Base-by-base conservation (phyloP, 1,140 invertebrate species). In the Phocides pigmalion region DNA sequence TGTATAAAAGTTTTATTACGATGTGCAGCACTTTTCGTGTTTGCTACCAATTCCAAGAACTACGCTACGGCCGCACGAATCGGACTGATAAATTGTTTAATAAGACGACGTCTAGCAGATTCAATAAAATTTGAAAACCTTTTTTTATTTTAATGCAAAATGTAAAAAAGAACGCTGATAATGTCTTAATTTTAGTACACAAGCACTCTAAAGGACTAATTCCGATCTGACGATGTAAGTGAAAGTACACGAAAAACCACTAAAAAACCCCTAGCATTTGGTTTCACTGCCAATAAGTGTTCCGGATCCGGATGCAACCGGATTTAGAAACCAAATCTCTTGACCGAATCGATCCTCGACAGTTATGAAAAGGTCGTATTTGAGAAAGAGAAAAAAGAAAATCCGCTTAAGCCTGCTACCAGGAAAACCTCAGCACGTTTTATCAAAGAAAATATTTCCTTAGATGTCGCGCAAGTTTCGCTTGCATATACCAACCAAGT, bases 331-430 rank as follows among this genome's bases (percentile, higher is more conserved):
- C 69, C 59, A 72, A 84, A 84, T 82, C 80, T 73, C 50, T 73
- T 74, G 74, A 73, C 66, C 74, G 72, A 65, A 79, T 81, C 74
- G 76, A 81, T 76, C 77, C 71, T 70, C 64, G 80, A 89, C 86
- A 85, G 77, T 86, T 89, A 89, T 89, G 83, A 87, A 89, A 89
- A 83, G 82, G 73, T 66, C 65, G 78, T 64, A 76, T 82, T 79
- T 72, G 73, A 69, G 59, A 76, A 65, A 74, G 76, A 73, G 72
- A 74, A 80, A 81, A 70, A 72, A 68, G 70, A 73, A 84, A 87
- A 84, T 85, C 79, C 79, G 78, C 65, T 51, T 87, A 86, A 83
- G 76, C 83, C 75, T 65, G 51, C 67, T 67, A 70, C 72, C 71
- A 59, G 76, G 71, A 71, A 81, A 89, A 86, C 81, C 82, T 85